Evolutionary conservation across 2,888 invertebrate species (phyloP).

Genomic region (Andrena hattorfiana): DNA sequence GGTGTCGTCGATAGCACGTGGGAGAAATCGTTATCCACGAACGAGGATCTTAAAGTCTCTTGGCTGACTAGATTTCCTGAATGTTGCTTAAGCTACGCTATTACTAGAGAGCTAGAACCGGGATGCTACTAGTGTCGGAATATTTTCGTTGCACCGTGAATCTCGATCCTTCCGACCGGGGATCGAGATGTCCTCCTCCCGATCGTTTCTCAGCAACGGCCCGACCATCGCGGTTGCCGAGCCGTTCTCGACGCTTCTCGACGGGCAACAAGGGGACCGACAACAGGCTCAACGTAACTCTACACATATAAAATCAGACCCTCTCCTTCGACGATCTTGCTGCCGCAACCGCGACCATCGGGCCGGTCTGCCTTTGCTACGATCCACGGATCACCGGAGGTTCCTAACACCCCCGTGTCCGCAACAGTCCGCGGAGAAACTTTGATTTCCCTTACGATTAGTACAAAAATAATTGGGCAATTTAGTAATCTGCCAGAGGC

Average conservation of each 20-base stretch:
- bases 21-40: conserved; percentile 20
- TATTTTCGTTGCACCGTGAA: conserved; percentile 79
- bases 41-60: conserved; percentile 9
- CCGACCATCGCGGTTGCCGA: conserved; percentile 12
- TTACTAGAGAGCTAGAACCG: conserved; percentile 64
- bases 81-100: conserved; percentile 58
- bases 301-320: neutral
- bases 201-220: neutral
- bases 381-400: conserved; percentile 25
- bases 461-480: conserved; percentile 84
- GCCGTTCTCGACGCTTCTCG: neutral
- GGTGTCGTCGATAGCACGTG: conserved; percentile 7
- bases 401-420: conserved; percentile 9
- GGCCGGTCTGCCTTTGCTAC: neutral
- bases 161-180: conserved; percentile 52
- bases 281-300: neutral
- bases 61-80: conserved; percentile 66
- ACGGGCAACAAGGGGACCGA: neutral
- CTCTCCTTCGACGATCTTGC: neutral
- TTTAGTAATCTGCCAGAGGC: conserved; percentile 71
- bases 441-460: conserved; percentile 72
- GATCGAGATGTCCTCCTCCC: conserved; percentile 14
- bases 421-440: conserved; percentile 48
- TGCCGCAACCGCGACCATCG: neutral
- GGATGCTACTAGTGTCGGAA: conserved; percentile 46